phyloP scores from a whole-genome alignment of 1,140 invertebrate genomes.

The Zaprionus ghesquierei region DNA sequence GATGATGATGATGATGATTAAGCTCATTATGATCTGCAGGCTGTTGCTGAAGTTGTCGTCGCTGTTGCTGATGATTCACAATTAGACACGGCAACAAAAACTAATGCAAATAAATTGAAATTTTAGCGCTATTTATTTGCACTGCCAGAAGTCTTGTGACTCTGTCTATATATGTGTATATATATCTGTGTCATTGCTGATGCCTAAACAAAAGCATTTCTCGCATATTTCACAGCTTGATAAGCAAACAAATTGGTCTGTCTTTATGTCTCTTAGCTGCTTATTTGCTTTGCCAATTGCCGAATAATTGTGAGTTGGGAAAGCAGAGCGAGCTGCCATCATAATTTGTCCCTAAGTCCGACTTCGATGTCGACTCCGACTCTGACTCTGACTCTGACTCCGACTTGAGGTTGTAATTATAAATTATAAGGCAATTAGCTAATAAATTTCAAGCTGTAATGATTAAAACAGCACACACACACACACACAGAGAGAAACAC shows the following conservation, averaged over 20 bases:
- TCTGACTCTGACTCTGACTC: not conserved
- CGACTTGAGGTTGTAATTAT: slow-evolving; percentile 34
- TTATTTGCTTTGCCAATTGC: slow-evolving; percentile 38
- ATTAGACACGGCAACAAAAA: slow-evolving; percentile 28
- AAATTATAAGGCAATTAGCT: slow-evolving; percentile 71
- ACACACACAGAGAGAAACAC: not conserved
- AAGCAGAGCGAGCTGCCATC: slow-evolving; percentile 2
- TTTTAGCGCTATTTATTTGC: slow-evolving; percentile 58
- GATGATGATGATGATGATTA: slow-evolving; percentile 7
- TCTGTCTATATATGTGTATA: not conserved
- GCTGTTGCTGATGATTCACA: slow-evolving; percentile 46
- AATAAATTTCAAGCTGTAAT: slow-evolving; percentile 58
- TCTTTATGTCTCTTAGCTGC: not conserved
- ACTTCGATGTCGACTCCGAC: no score
- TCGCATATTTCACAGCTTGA: slow-evolving; percentile 30
- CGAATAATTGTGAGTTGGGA: slow-evolving; percentile 26
- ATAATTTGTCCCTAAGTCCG: slow-evolving; percentile 28
- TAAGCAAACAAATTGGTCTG: slow-evolving; percentile 21
- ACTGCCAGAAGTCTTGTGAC: slow-evolving; percentile 61
- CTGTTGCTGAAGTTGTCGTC: not conserved
- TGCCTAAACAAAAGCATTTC: slow-evolving; percentile 29
- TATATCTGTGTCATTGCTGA: not conserved
- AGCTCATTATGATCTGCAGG: not conserved
- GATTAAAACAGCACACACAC: slow-evolving; percentile 35
- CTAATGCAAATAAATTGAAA: slow-evolving; percentile 59